Base-by-base conservation (phyloP, 53 echinoderm and acorn worm genomes). In the Henricia sp. region DNA sequence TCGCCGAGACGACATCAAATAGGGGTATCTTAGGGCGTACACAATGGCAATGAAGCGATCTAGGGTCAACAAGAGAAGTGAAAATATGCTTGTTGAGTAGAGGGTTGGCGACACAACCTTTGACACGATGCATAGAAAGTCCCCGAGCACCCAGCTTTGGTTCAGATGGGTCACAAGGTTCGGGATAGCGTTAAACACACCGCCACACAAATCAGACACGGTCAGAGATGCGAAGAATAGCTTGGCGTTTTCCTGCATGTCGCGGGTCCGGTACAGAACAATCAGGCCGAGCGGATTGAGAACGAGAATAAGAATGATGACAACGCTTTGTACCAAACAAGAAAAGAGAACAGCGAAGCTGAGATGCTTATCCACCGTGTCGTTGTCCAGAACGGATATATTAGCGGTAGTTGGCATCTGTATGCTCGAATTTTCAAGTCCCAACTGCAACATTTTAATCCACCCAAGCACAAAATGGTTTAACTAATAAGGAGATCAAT, bases 41-140 rank as follows among this genome's bases (percentile, higher is more conserved):
- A 51, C 51, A 36, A 85, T 64, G 30, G 85, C 85, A 2, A 85
- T 35, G 30, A 57, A 85, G 11, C 74, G 74, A 50, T 85, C 85
- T 3, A 50, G 44, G 30, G 62, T 85, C 30, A 85, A 33, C 14
- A 85, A 1, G 4, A 84, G 59, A 36, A 84, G 23, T 28, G 85
- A 73, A 14, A 73, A 17, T 4, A 40, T 23, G 38, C 43, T 84
- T 28, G 41, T 40, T 25, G 77, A 19, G 3, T 46, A 4, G 1
- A 60, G 5, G 14, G 62, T n/a, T 27, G 40, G 30, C 4, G 20
- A 26, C 20, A 52, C 20, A 29, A 77, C 6, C 46, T 30, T 71
- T 19, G 59, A 71, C 33, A 60, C 20, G 24, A 35, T 30, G 20
- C 44, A 71, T 2, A 51, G 25, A 16, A 25, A 32, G 8, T 58